Base-by-base conservation (phyloP, 1,140 invertebrate species). In the Sarcophaga peregrina region DNA sequence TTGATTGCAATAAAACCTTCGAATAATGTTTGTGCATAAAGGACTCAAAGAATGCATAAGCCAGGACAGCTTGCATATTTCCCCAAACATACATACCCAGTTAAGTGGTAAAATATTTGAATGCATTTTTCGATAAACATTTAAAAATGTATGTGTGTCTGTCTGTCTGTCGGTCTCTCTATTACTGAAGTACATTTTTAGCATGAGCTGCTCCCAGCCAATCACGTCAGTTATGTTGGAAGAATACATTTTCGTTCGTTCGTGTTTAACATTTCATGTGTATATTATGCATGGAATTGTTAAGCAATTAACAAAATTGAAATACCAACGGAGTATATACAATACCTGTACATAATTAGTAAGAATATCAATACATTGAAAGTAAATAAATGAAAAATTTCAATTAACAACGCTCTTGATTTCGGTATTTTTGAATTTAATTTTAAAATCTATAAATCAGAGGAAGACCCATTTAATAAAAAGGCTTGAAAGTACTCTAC, bases 261-360 rank as follows among this genome's bases (percentile, higher is more conserved):
- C 4, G 4, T 37, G 25, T 37, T 37, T 37, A 37, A 37, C 25
- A 37, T 37, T 37, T 37, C 25, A 37, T 37, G 25, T 37, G 25
- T 37, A 2, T 37, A 37, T 37, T 37, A 2, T 37, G 25, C 25
- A 58, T n/a, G 9, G 62, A 68, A 68, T 8, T 68, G 62, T 68
- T 68, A 17, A 68, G 20, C n/a, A 68, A 68, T 68, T 68, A 68
- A 68, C 62, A 20, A 68, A 68, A 68, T 68, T 68, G 13, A 20
- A 68, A 68, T 20, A 37, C 25, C 4, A 37, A 37, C 25, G 17
- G 54, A 7, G 54, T n/a, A 58, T 58, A 4, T 58, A 68, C 50
- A 68, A 9, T 20, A 25, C 15, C 17, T 20, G 17, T 20, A 68
- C 62, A 68, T 25, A 9, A 52, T 52, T 52, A 20, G n/a, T n/a